Evolutionary conservation across 2,113 vertebrate species (phyloP).

Genomic region (Uropsilus gracilis): DNA sequence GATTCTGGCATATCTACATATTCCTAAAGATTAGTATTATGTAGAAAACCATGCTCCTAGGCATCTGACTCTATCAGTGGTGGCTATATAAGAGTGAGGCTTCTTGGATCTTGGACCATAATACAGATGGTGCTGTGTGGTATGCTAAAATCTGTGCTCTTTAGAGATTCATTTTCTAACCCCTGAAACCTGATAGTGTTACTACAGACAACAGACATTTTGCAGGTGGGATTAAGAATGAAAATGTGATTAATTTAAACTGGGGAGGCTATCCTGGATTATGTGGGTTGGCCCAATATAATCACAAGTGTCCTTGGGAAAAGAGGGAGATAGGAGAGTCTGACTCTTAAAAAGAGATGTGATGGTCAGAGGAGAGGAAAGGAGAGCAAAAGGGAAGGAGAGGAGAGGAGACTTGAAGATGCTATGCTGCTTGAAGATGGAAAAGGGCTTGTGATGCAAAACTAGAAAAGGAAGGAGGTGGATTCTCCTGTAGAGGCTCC

Average conservation of each 20-base stretch:
- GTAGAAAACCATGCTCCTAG: neutral
- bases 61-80: neutral
- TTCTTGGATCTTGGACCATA: neutral
- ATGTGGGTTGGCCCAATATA: neutral
- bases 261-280: constrained; percentile 11
- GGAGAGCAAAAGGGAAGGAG: neutral
- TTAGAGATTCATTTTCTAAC: neutral
- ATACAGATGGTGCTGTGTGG: neutral
- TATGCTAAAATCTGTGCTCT: neutral
- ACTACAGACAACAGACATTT: neutral
- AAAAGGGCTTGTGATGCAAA: neutral
- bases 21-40: neutral
- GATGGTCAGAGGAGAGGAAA: neutral
- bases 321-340: neutral
- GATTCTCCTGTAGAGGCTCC: neutral
- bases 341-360: neutral
- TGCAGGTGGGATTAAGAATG: neutral
- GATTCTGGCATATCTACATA: neutral
- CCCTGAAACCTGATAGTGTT: neutral
- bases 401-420: neutral
- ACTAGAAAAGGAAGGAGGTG: neutral
- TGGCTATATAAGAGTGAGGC: neutral
- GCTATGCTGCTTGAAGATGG: neutral
- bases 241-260: neutral
- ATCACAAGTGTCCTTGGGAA: neutral